These are phyloP conservation scores for Notodonta ziczac DNA, from an alignment of 2,888 invertebrate species.

Conservation along the genomic window DNA sequence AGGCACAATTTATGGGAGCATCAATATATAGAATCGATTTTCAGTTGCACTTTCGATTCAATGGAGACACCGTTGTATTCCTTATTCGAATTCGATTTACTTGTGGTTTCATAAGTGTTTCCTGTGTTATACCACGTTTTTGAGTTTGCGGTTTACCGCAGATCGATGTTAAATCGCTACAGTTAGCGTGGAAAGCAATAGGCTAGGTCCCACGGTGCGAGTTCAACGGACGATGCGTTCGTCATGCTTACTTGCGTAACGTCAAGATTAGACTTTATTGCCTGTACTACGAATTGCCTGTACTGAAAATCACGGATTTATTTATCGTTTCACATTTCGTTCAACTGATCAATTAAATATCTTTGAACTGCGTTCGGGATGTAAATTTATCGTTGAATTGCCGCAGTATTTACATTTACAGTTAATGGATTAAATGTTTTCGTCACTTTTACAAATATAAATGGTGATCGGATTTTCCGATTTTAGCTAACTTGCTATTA, in stretches of 20 bases:
- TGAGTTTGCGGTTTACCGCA: conserved; percentile 51
- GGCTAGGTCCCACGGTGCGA: conserved; percentile 69
- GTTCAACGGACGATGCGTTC: conserved; percentile 71
- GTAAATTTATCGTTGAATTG: conserved; percentile 35
- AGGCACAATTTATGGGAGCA: conserved; percentile 58
- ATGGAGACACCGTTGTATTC: conserved; percentile 35
- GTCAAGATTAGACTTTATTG: conserved; percentile 50
- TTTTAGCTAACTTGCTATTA: neutral
- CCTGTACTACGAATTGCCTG: conserved; percentile 18
- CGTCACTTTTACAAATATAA: conserved; percentile 15
- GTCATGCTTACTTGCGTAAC: conserved; percentile 64
- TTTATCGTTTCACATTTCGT: conserved; percentile 41
- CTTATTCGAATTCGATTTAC: conserved; percentile 47
- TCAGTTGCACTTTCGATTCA: conserved; percentile 23
- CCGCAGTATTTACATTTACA: conserved; percentile 19
- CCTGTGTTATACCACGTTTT: conserved; percentile 30
- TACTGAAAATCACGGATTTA: conserved; percentile 26
- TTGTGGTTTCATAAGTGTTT: conserved; percentile 44
- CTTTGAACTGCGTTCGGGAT: conserved; percentile 45
- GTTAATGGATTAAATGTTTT: conserved; percentile 8
- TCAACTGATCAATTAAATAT: conserved; percentile 51
- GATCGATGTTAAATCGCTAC: conserved; percentile 62
- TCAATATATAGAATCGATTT: conserved; percentile 55
- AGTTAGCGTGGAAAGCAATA: conserved; percentile 72
- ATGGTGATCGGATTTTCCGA: conserved; percentile 12